Evolutionary conservation across 2,797 vertebrate genomes (phyloP), one percentile per base, ranked within the genome.

Genomic region (Tenualosa thibaudeaui): DNA sequence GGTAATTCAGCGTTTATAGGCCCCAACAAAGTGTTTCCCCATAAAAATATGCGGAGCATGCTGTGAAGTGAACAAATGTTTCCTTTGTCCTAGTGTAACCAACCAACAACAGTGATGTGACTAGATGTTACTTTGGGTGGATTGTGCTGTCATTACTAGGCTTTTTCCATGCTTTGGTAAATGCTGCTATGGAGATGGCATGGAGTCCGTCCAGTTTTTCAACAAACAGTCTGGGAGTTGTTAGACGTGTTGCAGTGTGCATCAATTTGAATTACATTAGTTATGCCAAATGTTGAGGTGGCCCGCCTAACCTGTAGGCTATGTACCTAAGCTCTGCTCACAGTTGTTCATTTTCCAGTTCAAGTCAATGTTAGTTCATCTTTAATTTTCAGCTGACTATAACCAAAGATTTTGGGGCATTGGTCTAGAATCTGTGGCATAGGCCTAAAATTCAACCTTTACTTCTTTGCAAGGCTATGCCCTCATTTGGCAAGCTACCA

Each of bases 11-110:
- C 22, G 65, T 37, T 71, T 71, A 71, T 37, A 26, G 24, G 37
- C 68, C 37, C 37, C 68, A 43, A 43, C 15, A 81, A 49, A 60
- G n/a, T 26, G 12, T 46, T 65, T 43, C 50, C 46, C 50, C 58
- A 24, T 62, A 19, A 22, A 65, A 83, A 60, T 83, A 58, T 83
- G n/a, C 82, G 12, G 49, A 82, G 15, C 15, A 75, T 54, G 13
- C 12, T 84, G 13, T 22, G 22, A 49, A 46, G n/a, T 82, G 51
- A 78, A 58, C 51, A 56, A 81, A 40, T 37, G 65, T 65, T 75
- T 17, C 54, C 75, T 82, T 83, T 86, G 83, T 22, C 78, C 40
- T 81, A 54, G 22, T 43, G 81, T 81, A 82, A 81, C 62, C 58
- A 81, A 51, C 49, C 71, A 84, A 84, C 75, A 60, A 71, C 58